Conservation (phyloP, 2,797 vertebrate species). For the Cynopterus sphinx region DNA sequence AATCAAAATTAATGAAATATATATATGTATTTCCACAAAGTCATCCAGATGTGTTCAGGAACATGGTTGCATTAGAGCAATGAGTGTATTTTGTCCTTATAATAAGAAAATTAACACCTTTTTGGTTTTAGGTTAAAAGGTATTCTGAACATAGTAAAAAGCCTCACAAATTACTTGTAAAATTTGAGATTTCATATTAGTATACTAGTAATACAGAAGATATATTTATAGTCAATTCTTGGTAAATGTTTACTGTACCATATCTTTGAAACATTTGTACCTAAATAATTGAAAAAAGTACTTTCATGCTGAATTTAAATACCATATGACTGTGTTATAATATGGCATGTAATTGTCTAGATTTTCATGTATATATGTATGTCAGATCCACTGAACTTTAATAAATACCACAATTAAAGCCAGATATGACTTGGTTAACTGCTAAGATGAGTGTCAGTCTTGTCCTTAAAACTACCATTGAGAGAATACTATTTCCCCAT, state of each 20-base stretch:
- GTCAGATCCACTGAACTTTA: not conserved
- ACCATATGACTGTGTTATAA: not conserved
- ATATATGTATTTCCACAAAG: not conserved
- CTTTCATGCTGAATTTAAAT: not conserved
- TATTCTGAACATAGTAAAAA: not conserved
- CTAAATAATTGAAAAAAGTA: not conserved
- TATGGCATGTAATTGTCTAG: not conserved
- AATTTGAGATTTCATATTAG: not conserved
- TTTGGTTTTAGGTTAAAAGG: not conserved
- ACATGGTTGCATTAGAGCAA: not conserved
- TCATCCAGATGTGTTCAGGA: slow-evolving; percentile 23
- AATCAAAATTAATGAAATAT: slow-evolving; percentile 34
- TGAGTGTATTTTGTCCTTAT: not conserved
- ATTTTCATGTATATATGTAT: not conserved
- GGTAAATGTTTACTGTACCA: not conserved
- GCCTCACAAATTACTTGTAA: not conserved
- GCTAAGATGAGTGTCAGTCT: not conserved
- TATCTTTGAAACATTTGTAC: not conserved
- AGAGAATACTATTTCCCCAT: not conserved
- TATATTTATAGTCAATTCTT: not conserved
- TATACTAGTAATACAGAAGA: not conserved
- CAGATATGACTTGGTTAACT: not conserved
- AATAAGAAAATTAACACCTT: not conserved
- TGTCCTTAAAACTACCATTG: not conserved
- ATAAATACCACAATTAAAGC: not conserved